Conservation (phyloP, 2,888 invertebrate genomes). For the Epistrophella euchroma region DNA sequence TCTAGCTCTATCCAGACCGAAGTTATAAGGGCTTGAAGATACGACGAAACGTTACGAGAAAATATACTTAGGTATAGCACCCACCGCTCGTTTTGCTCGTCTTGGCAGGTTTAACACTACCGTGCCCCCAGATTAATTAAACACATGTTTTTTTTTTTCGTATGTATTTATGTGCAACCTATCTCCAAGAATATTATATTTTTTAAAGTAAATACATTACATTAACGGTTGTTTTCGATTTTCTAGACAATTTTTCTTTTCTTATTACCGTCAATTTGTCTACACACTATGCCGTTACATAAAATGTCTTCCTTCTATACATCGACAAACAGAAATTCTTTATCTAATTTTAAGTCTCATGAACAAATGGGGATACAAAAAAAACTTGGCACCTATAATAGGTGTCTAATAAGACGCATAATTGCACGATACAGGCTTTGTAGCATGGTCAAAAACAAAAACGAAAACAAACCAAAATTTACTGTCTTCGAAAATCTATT, state of each 20-base stretch:
- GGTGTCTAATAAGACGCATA: slow-evolving; percentile 33
- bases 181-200: too few relatives aligned
- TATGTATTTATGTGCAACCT: too few relatives aligned
- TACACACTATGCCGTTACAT: neutral
- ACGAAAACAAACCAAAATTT: slow-evolving; percentile 13
- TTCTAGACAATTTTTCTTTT: neutral
- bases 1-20: too few relatives aligned
- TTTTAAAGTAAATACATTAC: too few relatives aligned
- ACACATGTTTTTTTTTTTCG: too few relatives aligned
- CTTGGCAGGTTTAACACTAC: too few relatives aligned
- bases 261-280: slow-evolving; percentile 4
- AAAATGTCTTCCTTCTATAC: slow-evolving; percentile 17
- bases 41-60: too few relatives aligned
- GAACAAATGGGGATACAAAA: slow-evolving; percentile 24
- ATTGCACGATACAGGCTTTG: slow-evolving; percentile 36
- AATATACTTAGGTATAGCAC: too few relatives aligned
- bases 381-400: slow-evolving; percentile 57
- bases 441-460: slow-evolving; percentile 43
- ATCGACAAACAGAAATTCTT: slow-evolving; percentile 23
- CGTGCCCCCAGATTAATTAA: too few relatives aligned
- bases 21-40: too few relatives aligned
- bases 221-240: neutral
- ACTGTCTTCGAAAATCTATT: neutral
- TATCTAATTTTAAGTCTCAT: slow-evolving; percentile 68
- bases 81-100: too few relatives aligned